Evolutionary conservation across 1,140 invertebrate species (phyloP).

Genomic region (Procambarus clarkii): DNA sequence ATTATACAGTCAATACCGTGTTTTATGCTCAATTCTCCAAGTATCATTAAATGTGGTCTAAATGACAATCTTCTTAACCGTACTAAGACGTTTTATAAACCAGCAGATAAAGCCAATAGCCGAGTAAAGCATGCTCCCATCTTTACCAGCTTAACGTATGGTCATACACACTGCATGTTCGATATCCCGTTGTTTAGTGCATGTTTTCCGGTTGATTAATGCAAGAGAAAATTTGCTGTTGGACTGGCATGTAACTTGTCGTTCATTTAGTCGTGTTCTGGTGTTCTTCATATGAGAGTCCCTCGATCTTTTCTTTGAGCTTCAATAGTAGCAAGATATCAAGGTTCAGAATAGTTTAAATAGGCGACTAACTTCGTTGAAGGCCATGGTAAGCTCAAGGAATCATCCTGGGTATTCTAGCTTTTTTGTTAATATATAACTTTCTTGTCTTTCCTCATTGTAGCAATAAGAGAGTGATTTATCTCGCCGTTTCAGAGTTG

Average conservation of each 20-base stretch:
- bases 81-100: slow-evolving; percentile 66
- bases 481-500: slow-evolving; percentile 4
- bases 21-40: slow-evolving; percentile 64
- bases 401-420: neutral
- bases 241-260: neutral
- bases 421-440: neutral
- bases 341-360: neutral
- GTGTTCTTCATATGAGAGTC: neutral
- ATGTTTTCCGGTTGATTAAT: slow-evolving; percentile 10
- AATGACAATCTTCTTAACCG: slow-evolving; percentile 48
- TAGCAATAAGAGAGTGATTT: neutral
- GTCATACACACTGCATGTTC: slow-evolving; percentile 28
- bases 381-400: neutral
- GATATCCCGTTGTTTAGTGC: slow-evolving; percentile 8
- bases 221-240: neutral
- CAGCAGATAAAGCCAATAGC: slow-evolving; percentile 63
- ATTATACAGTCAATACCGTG: slow-evolving; percentile 39
- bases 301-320: neutral
- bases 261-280: neutral
- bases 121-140: slow-evolving; percentile 62
- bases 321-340: neutral
- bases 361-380: neutral
- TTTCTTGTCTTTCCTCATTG: neutral
- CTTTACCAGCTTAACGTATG: slow-evolving; percentile 60
- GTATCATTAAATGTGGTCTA: slow-evolving; percentile 68